A percentile compares a stretch with the other conserved stretches of the same genome.
phyloP scores from a whole-genome alignment of 2,113 vertebrate species.

The Gymnobelideus leadbeateri region DNA sequence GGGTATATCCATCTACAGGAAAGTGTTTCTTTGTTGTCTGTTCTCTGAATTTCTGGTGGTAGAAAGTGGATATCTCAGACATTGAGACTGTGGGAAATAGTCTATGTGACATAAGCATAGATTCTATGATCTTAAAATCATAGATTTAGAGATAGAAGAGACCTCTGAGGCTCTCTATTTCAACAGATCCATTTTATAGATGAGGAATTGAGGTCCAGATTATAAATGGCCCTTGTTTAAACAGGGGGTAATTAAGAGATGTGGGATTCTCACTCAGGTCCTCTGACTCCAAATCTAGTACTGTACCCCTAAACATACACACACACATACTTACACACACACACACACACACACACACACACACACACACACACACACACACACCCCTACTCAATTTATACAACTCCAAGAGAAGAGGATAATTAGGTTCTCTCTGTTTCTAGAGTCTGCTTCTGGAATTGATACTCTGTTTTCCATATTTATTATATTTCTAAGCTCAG shows the following conservation, averaged over 20 bases:
- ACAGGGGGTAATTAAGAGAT: too few relatives aligned
- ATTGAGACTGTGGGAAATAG: background rate
- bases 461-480: background rate
- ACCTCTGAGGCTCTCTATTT: background rate
- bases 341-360: background rate
- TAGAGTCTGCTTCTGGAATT: background rate
- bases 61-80: background rate
- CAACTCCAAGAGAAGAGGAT: background rate
- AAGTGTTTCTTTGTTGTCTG: background rate
- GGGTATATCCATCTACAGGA: background rate
- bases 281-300: background rate
- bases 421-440: background rate
- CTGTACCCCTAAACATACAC: background rate
- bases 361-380: background rate
- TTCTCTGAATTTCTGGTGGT: background rate
- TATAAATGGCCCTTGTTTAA: too few relatives aligned
- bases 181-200: background rate
- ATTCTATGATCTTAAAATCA: background rate
- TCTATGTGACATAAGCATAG: background rate
- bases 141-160: background rate
- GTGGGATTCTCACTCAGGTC: too few relatives aligned
- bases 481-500: slow-evolving; percentile 27
- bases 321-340: background rate
- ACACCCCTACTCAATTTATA: background rate
- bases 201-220: background rate